These are phyloP conservation scores for Hemistola chrysoprasaria DNA, from an alignment of 2,888 invertebrate species.

Conservation along the genomic window DNA sequence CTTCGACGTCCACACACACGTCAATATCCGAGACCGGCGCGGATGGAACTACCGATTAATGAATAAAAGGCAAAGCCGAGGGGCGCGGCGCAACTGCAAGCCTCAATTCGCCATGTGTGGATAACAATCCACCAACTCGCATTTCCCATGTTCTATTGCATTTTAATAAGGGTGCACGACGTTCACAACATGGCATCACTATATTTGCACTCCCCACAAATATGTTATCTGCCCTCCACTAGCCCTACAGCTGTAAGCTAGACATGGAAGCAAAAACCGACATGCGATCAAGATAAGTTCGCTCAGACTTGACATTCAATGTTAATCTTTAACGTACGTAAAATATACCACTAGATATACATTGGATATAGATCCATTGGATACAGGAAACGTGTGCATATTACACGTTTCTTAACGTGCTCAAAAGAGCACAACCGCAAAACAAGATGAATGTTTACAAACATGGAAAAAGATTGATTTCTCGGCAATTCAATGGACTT, in stretches of 20 bases:
- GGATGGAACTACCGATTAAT: constrained; percentile 56
- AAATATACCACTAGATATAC: constrained; percentile 11
- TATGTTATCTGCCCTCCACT: constrained; percentile 52
- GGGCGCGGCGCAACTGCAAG: constrained; percentile 56
- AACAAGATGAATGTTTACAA: constrained; percentile 29
- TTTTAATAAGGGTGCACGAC: constrained; percentile 37
- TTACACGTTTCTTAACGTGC: constrained; percentile 13
- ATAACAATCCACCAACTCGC: constrained; percentile 50
- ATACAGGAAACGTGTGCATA: too few relatives aligned
- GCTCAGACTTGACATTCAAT: constrained; percentile 22
- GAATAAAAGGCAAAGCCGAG: constrained; percentile 56
- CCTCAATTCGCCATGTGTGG: constrained; percentile 58
- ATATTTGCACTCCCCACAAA: constrained; percentile 49
- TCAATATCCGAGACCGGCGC: constrained; percentile 54
- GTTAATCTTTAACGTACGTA: constrained; percentile 13
- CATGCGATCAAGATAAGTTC: constrained; percentile 32
- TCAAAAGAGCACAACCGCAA: constrained; percentile 18
- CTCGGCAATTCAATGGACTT: constrained; percentile 26
- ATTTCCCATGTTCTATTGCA: constrained; percentile 52
- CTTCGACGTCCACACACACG: constrained; percentile 44
- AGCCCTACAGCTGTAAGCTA: constrained; percentile 54
- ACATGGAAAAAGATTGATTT: constrained; percentile 30
- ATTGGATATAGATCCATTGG: too few relatives aligned
- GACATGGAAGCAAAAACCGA: constrained; percentile 45
- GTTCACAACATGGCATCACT: constrained; percentile 51